Base-by-base conservation (phyloP, 2,797 vertebrate genomes). In the Malacoctenus gilli region DNA sequence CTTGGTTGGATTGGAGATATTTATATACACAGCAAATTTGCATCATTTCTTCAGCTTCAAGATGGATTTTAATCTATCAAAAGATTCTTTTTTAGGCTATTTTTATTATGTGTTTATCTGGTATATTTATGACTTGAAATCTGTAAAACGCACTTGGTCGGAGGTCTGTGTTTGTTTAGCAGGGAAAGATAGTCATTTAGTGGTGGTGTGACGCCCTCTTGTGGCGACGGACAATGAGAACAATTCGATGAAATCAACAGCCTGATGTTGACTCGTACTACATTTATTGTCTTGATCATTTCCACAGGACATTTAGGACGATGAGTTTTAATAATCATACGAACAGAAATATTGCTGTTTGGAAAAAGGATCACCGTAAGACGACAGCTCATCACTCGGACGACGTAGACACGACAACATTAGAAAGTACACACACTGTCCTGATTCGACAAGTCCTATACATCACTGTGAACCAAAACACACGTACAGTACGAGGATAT, bases 281-380 rank as follows among this genome's bases (percentile, higher is more conserved):
- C 25, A 6, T 89, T 90, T 87, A 88, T 87, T 89, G 50, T 68
- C 50, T 36, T 59, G 55, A 47, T 76, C 0, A 66, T 77, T 82
- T 80, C 41, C 39, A 73, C 75, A 83, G 47, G 68, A 79, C 40
- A 36, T 65, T 8, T 35, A 72, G 28, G 55, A 72, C 52, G 68
- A 39, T 37, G 40, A 60, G 40, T n/a, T 34, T 59, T 21, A 44
- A 44, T 58, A 48, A 51, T 68, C 53, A 64, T 54, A 63, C 16
- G 72, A 72, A 67, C 22, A 73, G 69, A 77, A 65, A 78, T 77
- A 84, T 68, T 70, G 71, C 67, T 66, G 40, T 55, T 46, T 63
- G 47, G 67, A 57, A 70, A 66, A 51, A 12, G 3, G 50, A 71
- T 54, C 13, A 80, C 32, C n/a, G 8, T 57, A 47, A 71, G 58